These are phyloP conservation scores for Parapsyche elsis DNA, from an alignment of 1,140 invertebrate species.

Conservation along the genomic window DNA sequence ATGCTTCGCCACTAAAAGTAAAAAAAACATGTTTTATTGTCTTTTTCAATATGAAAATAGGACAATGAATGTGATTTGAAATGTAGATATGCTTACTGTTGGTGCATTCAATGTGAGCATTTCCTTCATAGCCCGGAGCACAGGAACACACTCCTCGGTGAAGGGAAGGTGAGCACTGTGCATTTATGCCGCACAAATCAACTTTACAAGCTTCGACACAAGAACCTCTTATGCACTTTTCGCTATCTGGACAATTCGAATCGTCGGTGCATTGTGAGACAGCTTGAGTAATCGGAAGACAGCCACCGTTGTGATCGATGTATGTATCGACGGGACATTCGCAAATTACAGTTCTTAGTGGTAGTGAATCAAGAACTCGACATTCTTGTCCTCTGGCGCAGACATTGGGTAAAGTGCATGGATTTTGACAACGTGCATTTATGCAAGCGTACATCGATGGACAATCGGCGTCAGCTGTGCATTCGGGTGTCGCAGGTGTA, in stretches of 20 bases:
- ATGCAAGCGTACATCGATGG: conserved; percentile 79
- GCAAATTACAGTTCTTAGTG: conserved; percentile 83
- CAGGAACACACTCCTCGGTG: conserved; percentile 84
- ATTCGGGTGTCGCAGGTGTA: conserved; percentile 69
- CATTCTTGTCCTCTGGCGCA: conserved; percentile 82
- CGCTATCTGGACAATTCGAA: conserved; percentile 76
- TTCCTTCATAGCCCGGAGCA: conserved; percentile 81
- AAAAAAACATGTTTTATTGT: conserved; percentile 11
- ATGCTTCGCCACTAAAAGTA: conserved; percentile 64
- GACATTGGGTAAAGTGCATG: conserved; percentile 75
- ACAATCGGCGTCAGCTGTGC: conserved; percentile 81
- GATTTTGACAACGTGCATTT: conserved; percentile 79
- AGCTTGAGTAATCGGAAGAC: conserved; percentile 61
- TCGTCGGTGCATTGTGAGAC: conserved; percentile 75
- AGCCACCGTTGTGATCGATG: conserved; percentile 68
- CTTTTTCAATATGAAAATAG: not conserved
- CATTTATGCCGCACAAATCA: conserved; percentile 84
- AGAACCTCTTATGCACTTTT: conserved; percentile 79
- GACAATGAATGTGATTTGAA: conserved; percentile 26
- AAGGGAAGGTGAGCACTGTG: conserved; percentile 79
- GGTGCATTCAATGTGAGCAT: conserved; percentile 84
- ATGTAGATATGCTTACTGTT: conserved; percentile 64
- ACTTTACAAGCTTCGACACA: conserved; percentile 83
- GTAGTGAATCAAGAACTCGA: conserved; percentile 79
- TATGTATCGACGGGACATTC: conserved; percentile 75